phyloP scores from a whole-genome alignment of 2,797 vertebrate genomes.

The Tapirus indicus region DNA sequence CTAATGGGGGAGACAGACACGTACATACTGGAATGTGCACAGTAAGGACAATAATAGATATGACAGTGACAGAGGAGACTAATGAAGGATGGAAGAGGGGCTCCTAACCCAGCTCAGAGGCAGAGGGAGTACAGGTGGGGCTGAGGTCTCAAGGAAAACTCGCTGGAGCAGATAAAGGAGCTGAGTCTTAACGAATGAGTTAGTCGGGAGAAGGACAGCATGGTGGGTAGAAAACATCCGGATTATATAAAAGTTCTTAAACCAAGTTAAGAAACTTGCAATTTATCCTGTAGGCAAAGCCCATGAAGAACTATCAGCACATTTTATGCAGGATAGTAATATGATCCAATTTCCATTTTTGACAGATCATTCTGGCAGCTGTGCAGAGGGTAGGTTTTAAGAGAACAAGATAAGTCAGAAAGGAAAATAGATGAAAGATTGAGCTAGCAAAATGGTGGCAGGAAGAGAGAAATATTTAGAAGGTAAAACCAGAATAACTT shows the following conservation, averaged over 20 bases:
- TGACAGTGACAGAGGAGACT: neutral
- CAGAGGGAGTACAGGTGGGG: neutral
- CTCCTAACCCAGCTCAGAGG: neutral
- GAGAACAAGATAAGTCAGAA: neutral
- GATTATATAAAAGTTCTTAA: neutral
- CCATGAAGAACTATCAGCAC: neutral
- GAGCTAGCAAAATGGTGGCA: neutral
- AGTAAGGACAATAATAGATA: neutral
- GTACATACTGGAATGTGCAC: fast-evolving
- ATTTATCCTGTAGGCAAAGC: neutral
- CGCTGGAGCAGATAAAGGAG: neutral
- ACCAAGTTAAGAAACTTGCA: neutral
- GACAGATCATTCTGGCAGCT: neutral
- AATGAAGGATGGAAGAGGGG: neutral
- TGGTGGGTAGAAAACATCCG: neutral
- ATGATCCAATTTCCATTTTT: neutral
- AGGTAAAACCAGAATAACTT: neutral
- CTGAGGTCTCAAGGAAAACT: neutral
- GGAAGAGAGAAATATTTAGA: neutral
- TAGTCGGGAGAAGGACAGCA: neutral
- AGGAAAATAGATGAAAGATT: constrained; percentile 3
- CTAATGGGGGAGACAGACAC: neutral
- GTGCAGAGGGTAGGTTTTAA: neutral
- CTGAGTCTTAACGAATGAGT: neutral
- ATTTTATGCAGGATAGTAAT: neutral